Conservation (phyloP, 2,113 vertebrate genomes). For the Suncus etruscus region DNA sequence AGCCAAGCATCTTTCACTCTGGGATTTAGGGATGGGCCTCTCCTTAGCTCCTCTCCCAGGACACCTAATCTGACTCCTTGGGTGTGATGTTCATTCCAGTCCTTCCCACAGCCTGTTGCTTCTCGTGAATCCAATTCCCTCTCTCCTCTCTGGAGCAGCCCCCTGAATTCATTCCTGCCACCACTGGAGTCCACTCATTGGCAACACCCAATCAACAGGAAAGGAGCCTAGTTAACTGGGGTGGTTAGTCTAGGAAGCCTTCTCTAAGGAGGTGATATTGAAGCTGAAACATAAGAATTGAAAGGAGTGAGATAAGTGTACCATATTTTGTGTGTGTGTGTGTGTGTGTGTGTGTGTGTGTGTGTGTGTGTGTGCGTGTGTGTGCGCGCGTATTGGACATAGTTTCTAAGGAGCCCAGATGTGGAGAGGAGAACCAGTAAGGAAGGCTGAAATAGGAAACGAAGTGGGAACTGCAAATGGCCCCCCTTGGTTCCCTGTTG, state of each 20-base stretch:
- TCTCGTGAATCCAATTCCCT: neutral
- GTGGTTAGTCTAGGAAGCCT: neutral
- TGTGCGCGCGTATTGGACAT: too few species aligned
- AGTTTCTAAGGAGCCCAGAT: neutral
- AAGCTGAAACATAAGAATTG: conserved; percentile 29
- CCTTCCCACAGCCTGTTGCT: neutral
- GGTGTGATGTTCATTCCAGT: too few species aligned
- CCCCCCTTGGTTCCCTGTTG: neutral
- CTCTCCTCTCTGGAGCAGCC: neutral
- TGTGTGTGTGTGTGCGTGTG: too few species aligned
- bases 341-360: too few species aligned
- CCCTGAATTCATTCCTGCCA: neutral
- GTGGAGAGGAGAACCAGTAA: neutral
- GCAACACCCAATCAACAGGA: neutral
- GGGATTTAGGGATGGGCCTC: too few species aligned
- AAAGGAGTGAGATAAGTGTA: neutral
- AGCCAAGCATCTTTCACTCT: neutral
- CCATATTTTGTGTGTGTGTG: too few species aligned
- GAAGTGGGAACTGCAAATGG: neutral
- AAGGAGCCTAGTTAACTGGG: neutral
- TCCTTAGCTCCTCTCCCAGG: too few species aligned
- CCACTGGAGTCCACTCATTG: neutral
- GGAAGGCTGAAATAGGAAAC: too few species aligned
- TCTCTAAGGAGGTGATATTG: conserved; percentile 43
- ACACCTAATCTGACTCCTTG: too few species aligned